A percentile compares a stretch with the other conserved stretches of the same genome.
Evolutionary conservation across 2,888 invertebrate species (phyloP).

Genomic region (Parnassius smintheus): DNA sequence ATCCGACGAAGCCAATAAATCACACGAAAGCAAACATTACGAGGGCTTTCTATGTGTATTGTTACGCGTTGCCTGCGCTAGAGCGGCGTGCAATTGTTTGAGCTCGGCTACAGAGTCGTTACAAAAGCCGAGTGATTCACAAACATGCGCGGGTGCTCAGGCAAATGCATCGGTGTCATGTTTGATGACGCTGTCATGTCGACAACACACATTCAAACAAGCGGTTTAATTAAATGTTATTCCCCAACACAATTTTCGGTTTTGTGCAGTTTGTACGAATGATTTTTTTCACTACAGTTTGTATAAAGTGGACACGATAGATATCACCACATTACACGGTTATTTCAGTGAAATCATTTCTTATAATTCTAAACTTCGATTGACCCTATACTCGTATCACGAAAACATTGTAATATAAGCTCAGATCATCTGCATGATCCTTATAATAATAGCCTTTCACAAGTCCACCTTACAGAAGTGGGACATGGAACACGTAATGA

Average conservation of each 20-base stretch:
- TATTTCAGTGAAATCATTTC: too few species aligned
- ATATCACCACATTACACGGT: too few species aligned
- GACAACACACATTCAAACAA: conserved; percentile 27
- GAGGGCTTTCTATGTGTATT: conserved; percentile 69
- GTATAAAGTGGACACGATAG: too few species aligned
- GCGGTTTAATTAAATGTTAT: conserved; percentile 16
- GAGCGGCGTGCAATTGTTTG: conserved; percentile 47
- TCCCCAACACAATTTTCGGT: conserved; percentile 7
- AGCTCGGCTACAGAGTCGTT: conserved; percentile 52
- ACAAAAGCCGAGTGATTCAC: conserved; percentile 65
- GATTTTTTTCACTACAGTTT: not conserved
- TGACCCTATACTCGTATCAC: too few species aligned
- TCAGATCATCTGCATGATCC: too few species aligned
- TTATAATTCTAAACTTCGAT: too few species aligned
- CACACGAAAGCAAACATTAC: conserved; percentile 79
- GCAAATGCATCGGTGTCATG: conserved; percentile 33
- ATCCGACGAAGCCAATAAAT: conserved; percentile 81
- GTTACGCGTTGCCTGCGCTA: conserved; percentile 61
- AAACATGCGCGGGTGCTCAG: conserved; percentile 50
- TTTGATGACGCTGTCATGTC: conserved; percentile 30
- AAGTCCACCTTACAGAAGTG: too few species aligned
- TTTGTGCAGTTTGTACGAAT: conserved; percentile 1
- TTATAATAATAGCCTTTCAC: too few species aligned
- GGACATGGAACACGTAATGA: too few species aligned
- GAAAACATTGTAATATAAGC: too few species aligned